phyloP scores from a whole-genome alignment of 2,797 vertebrate species.

The Coregonus suidteri region DNA sequence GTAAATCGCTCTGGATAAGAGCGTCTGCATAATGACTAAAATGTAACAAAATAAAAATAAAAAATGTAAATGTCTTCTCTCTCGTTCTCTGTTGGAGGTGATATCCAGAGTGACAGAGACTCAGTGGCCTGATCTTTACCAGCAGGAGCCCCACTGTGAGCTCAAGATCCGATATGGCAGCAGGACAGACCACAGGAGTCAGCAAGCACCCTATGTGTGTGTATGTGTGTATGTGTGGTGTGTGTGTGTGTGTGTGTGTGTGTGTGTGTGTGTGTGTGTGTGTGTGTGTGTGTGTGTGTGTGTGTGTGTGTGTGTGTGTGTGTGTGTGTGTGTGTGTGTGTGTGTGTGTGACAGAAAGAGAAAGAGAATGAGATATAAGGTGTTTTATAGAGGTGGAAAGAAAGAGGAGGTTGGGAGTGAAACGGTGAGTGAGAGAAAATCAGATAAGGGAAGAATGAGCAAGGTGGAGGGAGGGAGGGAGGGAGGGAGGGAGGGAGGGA shows the following conservation, averaged over 20 bases:
- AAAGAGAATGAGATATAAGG: not conserved
- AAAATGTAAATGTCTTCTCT: no score
- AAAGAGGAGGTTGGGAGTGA: not conserved
- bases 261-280: slow-evolving; percentile 2
- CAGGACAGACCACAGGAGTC: slow-evolving; percentile 4
- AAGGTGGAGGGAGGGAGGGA: no score
- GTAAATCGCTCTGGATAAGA: no score
- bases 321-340: not conserved
- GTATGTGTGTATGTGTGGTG: not conserved
- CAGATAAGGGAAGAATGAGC: no score
- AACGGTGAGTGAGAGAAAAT: no score
- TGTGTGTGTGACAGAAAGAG: not conserved
- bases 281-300: not conserved
- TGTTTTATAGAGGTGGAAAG: not conserved
- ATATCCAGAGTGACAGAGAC: not conserved
- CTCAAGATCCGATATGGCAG: not conserved
- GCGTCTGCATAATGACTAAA: no score
- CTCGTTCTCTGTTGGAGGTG: not conserved
- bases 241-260: not conserved
- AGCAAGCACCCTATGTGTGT: not conserved
- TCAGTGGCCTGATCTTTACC: slow-evolving; percentile 2
- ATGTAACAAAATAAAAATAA: no score
- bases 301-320: not conserved
- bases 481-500: not conserved
- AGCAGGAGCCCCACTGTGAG: not conserved